These are phyloP conservation scores for Sitta carolinensis DNA, from an alignment of 2,797 vertebrate genomes.

Conservation along the genomic window DNA sequence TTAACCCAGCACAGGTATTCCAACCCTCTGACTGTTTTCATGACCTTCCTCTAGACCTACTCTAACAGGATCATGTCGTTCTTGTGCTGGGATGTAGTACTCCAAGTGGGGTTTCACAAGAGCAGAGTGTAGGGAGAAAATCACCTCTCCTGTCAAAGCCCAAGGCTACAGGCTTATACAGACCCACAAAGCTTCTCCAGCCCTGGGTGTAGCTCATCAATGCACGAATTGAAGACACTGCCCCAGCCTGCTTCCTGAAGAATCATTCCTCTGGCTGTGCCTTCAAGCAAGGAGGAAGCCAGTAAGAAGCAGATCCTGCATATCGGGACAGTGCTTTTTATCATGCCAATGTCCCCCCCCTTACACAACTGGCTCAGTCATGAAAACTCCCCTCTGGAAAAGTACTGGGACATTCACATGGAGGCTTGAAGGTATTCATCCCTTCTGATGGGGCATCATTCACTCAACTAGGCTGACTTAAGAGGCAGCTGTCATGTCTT, in stretches of 20 bases:
- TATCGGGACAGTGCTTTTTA: neutral
- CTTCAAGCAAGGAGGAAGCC: neutral
- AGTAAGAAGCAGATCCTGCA: neutral
- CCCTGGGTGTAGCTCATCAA: neutral
- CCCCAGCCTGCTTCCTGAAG: neutral
- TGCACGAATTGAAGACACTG: neutral
- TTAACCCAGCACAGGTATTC: neutral
- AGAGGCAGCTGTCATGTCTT: too few species aligned
- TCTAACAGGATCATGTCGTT: neutral
- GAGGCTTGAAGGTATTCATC: neutral
- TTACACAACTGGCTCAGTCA: neutral
- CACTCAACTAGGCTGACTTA: neutral
- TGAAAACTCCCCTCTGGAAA: neutral
- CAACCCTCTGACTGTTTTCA: neutral
- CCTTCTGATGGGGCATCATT: neutral
- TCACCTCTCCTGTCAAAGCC: accelerated
- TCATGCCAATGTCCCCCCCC: neutral
- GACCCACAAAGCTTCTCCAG: neutral
- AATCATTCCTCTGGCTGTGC: neutral
- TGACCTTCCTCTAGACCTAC: neutral
- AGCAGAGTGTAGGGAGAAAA: neutral
- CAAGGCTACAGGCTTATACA: neutral
- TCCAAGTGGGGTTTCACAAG: neutral
- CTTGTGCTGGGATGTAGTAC: neutral
- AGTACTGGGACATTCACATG: neutral